These are phyloP conservation scores for Furcula furcula DNA, from an alignment of 2,888 invertebrate genomes.

Conservation along the genomic window DNA sequence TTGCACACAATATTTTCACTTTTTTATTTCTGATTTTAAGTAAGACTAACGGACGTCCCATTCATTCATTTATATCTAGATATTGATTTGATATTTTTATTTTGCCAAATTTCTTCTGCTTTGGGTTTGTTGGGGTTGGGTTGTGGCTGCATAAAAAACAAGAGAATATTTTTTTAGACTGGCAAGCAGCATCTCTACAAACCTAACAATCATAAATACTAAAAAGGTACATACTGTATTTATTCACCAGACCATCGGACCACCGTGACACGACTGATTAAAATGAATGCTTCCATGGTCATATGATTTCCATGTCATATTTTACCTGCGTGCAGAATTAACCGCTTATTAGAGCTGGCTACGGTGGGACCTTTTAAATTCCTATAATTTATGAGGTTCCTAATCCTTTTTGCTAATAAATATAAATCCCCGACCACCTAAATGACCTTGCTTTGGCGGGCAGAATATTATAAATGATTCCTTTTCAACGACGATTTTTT, in stretches of 20 bases:
- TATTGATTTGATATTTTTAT: too few relatives aligned
- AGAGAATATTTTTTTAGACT: too few relatives aligned
- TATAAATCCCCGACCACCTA: slow-evolving; percentile 28
- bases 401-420: slow-evolving; percentile 46
- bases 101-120: too few relatives aligned
- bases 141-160: too few relatives aligned
- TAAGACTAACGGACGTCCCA: too few relatives aligned
- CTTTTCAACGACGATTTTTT: too few relatives aligned
- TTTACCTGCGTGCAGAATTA: slow-evolving; percentile 48
- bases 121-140: too few relatives aligned
- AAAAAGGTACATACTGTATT: background rate
- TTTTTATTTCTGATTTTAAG: too few relatives aligned
- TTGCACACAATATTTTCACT: too few relatives aligned
- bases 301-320: background rate
- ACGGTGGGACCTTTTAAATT: slow-evolving; percentile 44
- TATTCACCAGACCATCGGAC: slow-evolving; percentile 52
- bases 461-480: background rate
- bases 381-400: slow-evolving; percentile 47
- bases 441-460: background rate
- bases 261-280: slow-evolving; percentile 54
- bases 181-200: too few relatives aligned
- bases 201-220: slow-evolving; percentile 29
- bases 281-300: slow-evolving; percentile 43
- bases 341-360: slow-evolving; percentile 43
- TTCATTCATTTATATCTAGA: too few relatives aligned